Conservation (phyloP, 1,140 invertebrate genomes). For the Camponotus floridanus region DNA sequence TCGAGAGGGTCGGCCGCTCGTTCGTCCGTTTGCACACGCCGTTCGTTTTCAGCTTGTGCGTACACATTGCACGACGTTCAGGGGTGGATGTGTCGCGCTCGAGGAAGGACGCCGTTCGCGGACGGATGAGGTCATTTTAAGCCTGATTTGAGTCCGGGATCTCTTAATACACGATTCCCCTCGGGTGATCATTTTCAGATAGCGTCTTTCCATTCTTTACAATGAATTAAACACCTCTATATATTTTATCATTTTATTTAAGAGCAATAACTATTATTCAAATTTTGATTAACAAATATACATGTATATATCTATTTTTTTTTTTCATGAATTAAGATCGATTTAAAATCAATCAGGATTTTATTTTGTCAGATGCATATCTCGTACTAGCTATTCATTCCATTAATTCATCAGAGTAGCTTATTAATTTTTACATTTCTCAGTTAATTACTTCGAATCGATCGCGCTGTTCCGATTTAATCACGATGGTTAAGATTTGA, state of each 20-base stretch:
- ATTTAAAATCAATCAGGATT: not conserved
- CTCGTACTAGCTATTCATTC: not conserved
- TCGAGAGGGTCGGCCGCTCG: slow-evolving; percentile 30
- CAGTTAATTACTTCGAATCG: not conserved
- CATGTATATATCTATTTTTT: not conserved
- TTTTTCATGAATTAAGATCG: not conserved
- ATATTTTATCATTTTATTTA: not conserved
- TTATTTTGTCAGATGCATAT: not conserved
- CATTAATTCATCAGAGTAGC: not conserved
- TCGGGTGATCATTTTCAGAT: not conserved
- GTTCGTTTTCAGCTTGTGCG: slow-evolving; percentile 50
- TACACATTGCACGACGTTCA: slow-evolving; percentile 44
- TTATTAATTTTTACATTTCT: no score
- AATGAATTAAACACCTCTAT: not conserved
- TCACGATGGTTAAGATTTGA: not conserved
- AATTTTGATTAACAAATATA: not conserved
- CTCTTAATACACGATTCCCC: not conserved
- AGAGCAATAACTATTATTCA: not conserved
- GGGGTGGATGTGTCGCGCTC: slow-evolving; percentile 8
- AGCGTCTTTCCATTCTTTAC: not conserved
- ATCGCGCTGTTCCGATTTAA: not conserved
- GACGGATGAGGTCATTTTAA: slow-evolving; percentile 37
- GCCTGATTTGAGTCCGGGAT: not conserved
- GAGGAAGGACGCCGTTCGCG: not conserved
- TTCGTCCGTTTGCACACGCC: slow-evolving; percentile 75